Percentiles rank a stretch among this genome's conserved stretches.
These are phyloP conservation scores for Euura saliciscinereae DNA, from an alignment of 1,140 invertebrate genomes.

Conservation along the genomic window DNA sequence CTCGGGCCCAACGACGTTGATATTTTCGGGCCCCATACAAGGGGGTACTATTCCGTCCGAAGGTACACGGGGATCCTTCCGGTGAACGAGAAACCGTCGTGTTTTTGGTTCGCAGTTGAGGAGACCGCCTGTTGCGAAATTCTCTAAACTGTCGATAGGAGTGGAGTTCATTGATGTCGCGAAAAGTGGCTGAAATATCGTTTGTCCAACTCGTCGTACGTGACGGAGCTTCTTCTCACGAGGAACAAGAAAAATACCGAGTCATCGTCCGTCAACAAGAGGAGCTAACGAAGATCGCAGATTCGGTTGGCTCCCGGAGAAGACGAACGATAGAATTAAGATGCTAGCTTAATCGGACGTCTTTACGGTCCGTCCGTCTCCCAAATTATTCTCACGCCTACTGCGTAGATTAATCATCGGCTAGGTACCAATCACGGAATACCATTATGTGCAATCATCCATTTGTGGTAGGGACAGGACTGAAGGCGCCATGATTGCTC, in stretches of 20 bases:
- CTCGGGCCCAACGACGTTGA: background rate
- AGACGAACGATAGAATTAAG: background rate
- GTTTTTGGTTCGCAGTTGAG: background rate
- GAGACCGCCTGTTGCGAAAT: background rate
- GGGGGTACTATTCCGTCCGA: background rate
- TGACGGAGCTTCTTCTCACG: background rate
- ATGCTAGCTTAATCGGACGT: background rate
- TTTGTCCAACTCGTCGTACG: background rate
- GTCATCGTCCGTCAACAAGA: conserved; percentile 23
- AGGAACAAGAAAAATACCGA: no score
- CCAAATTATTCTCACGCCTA: background rate
- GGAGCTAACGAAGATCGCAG: conserved; percentile 31
- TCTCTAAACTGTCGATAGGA: background rate
- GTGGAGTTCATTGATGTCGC: conserved; percentile 9
- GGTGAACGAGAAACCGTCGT: background rate
- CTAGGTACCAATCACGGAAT: background rate
- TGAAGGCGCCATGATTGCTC: background rate
- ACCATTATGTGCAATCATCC: no score
- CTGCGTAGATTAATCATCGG: background rate
- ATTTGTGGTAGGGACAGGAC: background rate
- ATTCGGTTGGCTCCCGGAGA: conserved; percentile 6
- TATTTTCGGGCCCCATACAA: background rate
- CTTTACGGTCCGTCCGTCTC: background rate
- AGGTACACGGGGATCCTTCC: background rate
- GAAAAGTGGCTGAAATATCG: no score